Evolutionary conservation across 2,888 invertebrate species (phyloP), one percentile per base, ranked within the genome.

Genomic region (Thymelicus lineola): DNA sequence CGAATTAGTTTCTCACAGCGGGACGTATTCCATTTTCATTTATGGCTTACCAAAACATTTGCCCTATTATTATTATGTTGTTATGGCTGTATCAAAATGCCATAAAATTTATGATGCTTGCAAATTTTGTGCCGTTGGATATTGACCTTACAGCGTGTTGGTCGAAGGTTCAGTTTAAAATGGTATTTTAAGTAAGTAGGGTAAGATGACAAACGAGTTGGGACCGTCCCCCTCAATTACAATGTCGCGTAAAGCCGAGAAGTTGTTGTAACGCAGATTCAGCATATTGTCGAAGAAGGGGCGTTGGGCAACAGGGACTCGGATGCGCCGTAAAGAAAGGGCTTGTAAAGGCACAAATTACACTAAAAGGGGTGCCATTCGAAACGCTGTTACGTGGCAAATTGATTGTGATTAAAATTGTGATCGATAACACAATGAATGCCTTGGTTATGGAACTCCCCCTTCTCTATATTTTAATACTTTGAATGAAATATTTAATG

Each of bases 1-100:
- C 79, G 76, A 88, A 89, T 90, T 89, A 87, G 88, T 88, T 86
- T 79, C 82, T 77, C 88, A 77, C 88, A 82, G 86, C 88, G 83
- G 86, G 86, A 86, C 79, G 83, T 82, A 82, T 85, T 82, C 81
- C 87, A 86, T 86, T 88, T 90, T 35, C 35, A 92, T 93, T 92
- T 91, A 93, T 91, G 91, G 88, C 87, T 90, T 90, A 91, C 92
- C 93, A 93, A 93, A 93, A 93, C 93, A 93, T 93, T 93, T 93
- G 88, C 90, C 91, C 93, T 91, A 91, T 92, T 93, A 93, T 91
- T 91, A 90, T 89, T 86, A 83, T 84, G 89, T 86, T 88, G 88
- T 91, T 93, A 93, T 88, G 89, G 91, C 92, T 90, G 89, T 92
- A 93, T 93, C 91, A 93, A 92, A 93, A 83, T 84, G 88, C 86